These are phyloP conservation scores for Monopis laevigella DNA, from an alignment of 2,888 invertebrate species.

Conservation along the genomic window DNA sequence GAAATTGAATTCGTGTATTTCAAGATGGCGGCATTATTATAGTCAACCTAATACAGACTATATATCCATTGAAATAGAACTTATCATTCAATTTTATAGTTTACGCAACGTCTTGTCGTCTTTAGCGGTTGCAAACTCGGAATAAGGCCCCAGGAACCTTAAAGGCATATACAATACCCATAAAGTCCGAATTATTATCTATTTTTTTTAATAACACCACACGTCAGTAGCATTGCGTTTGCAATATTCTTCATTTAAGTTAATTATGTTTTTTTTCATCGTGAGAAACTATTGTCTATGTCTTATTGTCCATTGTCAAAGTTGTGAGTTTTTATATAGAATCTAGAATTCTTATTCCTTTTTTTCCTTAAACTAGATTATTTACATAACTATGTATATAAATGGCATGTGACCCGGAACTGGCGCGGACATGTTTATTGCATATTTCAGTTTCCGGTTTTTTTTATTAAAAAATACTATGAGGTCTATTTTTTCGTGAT, in stretches of 20 bases:
- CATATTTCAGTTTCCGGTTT: constrained; percentile 6
- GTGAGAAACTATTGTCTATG: constrained; percentile 9
- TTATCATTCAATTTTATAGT: too few relatives aligned
- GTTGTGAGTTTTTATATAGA: neutral
- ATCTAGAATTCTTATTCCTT: constrained; percentile 3
- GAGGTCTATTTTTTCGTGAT: too few relatives aligned
- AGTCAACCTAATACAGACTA: too few relatives aligned
- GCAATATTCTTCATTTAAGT: neutral
- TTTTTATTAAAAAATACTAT: too few relatives aligned
- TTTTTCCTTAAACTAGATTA: constrained; percentile 9
- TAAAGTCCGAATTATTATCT: neutral
- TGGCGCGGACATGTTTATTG: constrained; percentile 1
- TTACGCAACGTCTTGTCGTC: too few relatives aligned
- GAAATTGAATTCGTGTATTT: too few relatives aligned
- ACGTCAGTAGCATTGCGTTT: constrained; percentile 5
- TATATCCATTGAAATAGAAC: too few relatives aligned
- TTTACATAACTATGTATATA: neutral
- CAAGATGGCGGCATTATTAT: too few relatives aligned
- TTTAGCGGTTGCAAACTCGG: too few relatives aligned
- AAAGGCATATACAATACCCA: neutral
- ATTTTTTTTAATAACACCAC: neutral
- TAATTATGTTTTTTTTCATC: constrained; percentile 11
- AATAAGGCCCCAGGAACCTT: too few relatives aligned
- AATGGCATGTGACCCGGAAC: constrained; percentile 7
- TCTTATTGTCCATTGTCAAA: constrained; percentile 11